A percentile compares a stretch with the other conserved stretches of the same genome.
These are phyloP conservation scores for Drosophila recens DNA, from an alignment of 2,888 invertebrate species.

Conservation along the genomic window DNA sequence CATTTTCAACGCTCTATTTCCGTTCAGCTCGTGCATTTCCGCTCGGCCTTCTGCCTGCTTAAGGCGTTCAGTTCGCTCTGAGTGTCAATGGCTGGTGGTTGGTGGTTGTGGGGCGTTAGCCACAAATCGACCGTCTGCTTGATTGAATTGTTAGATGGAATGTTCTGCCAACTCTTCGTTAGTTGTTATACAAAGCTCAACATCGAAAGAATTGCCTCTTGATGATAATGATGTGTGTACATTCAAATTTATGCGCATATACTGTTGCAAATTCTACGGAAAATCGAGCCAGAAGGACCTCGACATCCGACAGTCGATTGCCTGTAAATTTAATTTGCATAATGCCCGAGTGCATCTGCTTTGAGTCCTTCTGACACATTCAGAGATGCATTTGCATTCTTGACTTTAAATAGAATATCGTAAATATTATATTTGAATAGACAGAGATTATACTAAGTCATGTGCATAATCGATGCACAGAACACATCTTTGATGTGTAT, in stretches of 20 bases:
- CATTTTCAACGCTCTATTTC: slow-evolving; percentile 66
- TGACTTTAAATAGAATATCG: background rate
- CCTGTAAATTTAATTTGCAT: slow-evolving; percentile 53
- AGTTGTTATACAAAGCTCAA: background rate
- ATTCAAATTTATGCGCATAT: slow-evolving; percentile 26
- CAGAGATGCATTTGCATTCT: background rate
- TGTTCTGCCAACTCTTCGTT: slow-evolving; percentile 27
- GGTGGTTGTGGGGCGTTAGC: slow-evolving; percentile 47
- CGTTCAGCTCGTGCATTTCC: slow-evolving; percentile 68
- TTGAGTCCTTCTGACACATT: background rate
- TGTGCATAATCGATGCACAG: no score
- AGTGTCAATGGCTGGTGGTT: slow-evolving; percentile 33
- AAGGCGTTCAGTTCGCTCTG: slow-evolving; percentile 45
- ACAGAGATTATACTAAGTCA: background rate
- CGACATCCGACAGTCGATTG: slow-evolving; percentile 23
- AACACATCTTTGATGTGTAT: no score
- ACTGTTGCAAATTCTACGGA: background rate
- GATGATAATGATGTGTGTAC: slow-evolving; percentile 44
- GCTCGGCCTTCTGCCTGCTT: slow-evolving; percentile 47
- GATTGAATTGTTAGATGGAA: slow-evolving; percentile 70
- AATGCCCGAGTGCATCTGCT: slow-evolving; percentile 25
- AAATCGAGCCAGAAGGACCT: background rate
- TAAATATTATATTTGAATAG: background rate
- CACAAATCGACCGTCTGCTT: slow-evolving; percentile 70
- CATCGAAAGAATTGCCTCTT: slow-evolving; percentile 53